These are phyloP conservation scores for Phoronis australis DNA, from an alignment of 2,888 invertebrate genomes.

Conservation along the genomic window DNA sequence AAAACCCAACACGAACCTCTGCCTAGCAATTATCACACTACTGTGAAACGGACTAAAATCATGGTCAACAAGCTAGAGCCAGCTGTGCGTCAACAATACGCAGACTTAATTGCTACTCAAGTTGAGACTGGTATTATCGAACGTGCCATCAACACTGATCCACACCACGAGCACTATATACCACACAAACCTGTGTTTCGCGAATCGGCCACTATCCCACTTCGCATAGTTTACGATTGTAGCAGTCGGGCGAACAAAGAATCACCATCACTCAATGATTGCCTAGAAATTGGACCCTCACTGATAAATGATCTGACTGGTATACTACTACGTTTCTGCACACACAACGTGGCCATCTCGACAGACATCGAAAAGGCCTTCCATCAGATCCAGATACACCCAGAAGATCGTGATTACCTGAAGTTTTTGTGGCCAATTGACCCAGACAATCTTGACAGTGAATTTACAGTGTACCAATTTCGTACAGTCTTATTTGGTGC, in stretches of 20 bases:
- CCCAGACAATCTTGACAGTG: constrained; percentile 9
- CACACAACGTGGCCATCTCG: constrained; percentile 6
- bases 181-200: constrained; percentile 15
- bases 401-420: constrained; percentile 10
- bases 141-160: constrained; percentile 1
- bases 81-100: not conserved
- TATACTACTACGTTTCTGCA: constrained; percentile 14
- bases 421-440: constrained; percentile 15
- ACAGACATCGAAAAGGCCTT: no score
- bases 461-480: constrained; percentile 9
- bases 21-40: not conserved
- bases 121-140: constrained; percentile 11
- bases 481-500: constrained; percentile 13
- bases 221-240: constrained; percentile 17
- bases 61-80: not conserved
- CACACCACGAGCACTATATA: constrained; percentile 12
- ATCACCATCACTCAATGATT: constrained; percentile 16
- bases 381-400: constrained; percentile 7
- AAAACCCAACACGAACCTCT: not conserved
- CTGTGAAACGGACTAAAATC: not conserved
- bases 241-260: no score
- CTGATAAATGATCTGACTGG: constrained; percentile 12
- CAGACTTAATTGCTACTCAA: not conserved
- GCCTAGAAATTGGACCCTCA: no score
- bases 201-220: constrained; percentile 13